Evolutionary conservation across 1,140 invertebrate genomes (phyloP).

Genomic region (Drosophila sucinea): DNA sequence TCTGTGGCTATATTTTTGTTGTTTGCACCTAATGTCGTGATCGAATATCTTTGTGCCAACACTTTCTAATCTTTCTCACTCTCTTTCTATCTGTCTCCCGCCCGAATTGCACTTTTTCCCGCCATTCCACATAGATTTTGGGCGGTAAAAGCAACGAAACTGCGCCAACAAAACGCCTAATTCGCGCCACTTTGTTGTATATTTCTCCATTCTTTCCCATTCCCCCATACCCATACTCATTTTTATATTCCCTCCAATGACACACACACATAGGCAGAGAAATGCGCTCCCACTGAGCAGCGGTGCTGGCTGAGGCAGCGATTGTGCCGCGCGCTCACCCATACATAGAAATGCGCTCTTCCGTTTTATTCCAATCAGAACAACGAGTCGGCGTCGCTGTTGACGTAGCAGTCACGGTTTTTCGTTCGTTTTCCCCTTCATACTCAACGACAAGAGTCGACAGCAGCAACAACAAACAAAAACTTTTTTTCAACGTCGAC

Average conservation of each 20-base stretch:
- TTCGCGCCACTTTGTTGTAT: slow-evolving; percentile 72
- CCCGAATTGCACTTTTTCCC: slow-evolving; percentile 72
- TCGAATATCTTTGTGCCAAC: slow-evolving; percentile 11
- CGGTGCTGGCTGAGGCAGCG: neutral
- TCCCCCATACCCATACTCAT: slow-evolving; percentile 41
- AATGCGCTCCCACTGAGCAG: slow-evolving; percentile 43
- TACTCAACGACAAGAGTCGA: slow-evolving; percentile 19
- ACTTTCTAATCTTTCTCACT: slow-evolving; percentile 62
- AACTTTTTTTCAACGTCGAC: slow-evolving; percentile 55
- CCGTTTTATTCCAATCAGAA: slow-evolving; percentile 72
- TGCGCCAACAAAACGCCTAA: slow-evolving; percentile 76
- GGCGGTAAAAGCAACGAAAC: slow-evolving; percentile 71
- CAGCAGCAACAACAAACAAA: slow-evolving; percentile 62
- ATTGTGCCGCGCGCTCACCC: slow-evolving; percentile 9
- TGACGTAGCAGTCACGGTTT: slow-evolving; percentile 19
- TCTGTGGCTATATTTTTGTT: neutral
- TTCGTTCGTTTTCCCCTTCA: slow-evolving; percentile 30
- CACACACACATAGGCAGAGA: slow-evolving; percentile 39
- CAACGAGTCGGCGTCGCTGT: slow-evolving; percentile 43
- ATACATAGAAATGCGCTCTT: slow-evolving; percentile 54
- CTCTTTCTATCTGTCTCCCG: slow-evolving; percentile 30
- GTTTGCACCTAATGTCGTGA: neutral
- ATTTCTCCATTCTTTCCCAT: slow-evolving; percentile 58
- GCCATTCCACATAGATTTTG: slow-evolving; percentile 74
- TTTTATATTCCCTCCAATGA: slow-evolving; percentile 53